phyloP scores from a whole-genome alignment of 2,888 invertebrate genomes.

The Rhaphigaster nebulosa region DNA sequence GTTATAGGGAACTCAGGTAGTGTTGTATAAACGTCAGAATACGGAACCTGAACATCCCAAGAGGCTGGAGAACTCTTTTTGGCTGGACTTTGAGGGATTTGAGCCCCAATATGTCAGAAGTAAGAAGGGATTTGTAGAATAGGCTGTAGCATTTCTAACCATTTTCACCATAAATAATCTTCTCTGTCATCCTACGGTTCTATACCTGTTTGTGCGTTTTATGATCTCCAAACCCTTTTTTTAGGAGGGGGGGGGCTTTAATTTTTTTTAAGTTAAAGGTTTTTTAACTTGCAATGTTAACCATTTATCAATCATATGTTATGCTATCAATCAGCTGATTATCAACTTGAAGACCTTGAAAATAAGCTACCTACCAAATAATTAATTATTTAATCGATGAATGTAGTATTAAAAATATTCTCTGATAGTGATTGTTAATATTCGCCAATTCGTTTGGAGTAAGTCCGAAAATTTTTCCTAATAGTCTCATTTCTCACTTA shows the following conservation, averaged over 20 bases:
- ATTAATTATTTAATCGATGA: no score
- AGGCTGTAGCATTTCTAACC: not conserved
- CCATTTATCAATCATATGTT: not conserved
- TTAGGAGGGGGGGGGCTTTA: no score
- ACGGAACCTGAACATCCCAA: not conserved
- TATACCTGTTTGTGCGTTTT: not conserved
- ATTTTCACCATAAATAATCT: constrained; percentile 19
- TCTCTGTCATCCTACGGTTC: not conserved
- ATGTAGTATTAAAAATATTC: no score
- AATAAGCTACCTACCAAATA: not conserved
- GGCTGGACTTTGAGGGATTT: not conserved
- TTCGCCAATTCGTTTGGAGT: no score
- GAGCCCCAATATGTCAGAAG: constrained; percentile 1
- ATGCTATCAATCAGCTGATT: not conserved
- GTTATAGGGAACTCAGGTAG: not conserved
- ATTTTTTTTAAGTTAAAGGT: not conserved
- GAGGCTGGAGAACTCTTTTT: not conserved
- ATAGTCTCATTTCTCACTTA: no score
- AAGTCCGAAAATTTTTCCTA: no score
- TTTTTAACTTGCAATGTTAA: not conserved
- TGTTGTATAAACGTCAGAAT: not conserved
- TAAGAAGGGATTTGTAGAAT: not conserved
- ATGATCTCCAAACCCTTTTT: not conserved
- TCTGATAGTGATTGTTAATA: no score
- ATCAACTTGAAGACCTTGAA: not conserved